Evolutionary conservation across 2,888 invertebrate species (phyloP).

Genomic region (Erebia ligea): DNA sequence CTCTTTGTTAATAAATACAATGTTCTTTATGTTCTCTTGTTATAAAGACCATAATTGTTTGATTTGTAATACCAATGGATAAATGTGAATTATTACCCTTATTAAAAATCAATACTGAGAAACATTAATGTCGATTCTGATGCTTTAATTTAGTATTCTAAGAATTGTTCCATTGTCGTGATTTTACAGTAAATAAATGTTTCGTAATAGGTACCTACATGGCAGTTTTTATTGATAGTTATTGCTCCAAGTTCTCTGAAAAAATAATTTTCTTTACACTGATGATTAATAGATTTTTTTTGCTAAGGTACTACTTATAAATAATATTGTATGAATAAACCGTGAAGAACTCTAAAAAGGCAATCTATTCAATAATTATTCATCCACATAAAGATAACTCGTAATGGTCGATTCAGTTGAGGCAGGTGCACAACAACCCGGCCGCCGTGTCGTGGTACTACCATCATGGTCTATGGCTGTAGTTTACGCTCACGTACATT

Average conservation of each 20-base stretch:
- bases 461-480: slow-evolving; percentile 54
- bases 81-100: slow-evolving; percentile 29
- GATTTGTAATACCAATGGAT: background rate
- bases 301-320: background rate
- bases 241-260: slow-evolving; percentile 1
- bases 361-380: slow-evolving; percentile 17
- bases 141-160: slow-evolving; percentile 41
- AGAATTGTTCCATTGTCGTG: slow-evolving; percentile 39
- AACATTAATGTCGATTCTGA: slow-evolving; percentile 40
- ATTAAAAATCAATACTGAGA: slow-evolving; percentile 38
- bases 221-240: slow-evolving; percentile 11
- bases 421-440: slow-evolving; percentile 45
- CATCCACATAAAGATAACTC: slow-evolving; percentile 19
- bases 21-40: slow-evolving; percentile 17
- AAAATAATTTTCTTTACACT: background rate
- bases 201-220: slow-evolving; percentile 29
- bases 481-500: slow-evolving; percentile 78
- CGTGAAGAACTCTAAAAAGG: slow-evolving; percentile 1
- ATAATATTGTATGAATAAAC: background rate
- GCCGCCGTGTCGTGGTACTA: slow-evolving; percentile 39
- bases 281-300: background rate
- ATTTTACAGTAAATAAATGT: slow-evolving; percentile 39
- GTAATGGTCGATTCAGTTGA: slow-evolving; percentile 23
- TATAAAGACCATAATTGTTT: slow-evolving; percentile 26
- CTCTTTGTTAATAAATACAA: slow-evolving; percentile 26